These are phyloP conservation scores for Sesia bembeciformis DNA, from an alignment of 2,888 invertebrate genomes.

Conservation along the genomic window DNA sequence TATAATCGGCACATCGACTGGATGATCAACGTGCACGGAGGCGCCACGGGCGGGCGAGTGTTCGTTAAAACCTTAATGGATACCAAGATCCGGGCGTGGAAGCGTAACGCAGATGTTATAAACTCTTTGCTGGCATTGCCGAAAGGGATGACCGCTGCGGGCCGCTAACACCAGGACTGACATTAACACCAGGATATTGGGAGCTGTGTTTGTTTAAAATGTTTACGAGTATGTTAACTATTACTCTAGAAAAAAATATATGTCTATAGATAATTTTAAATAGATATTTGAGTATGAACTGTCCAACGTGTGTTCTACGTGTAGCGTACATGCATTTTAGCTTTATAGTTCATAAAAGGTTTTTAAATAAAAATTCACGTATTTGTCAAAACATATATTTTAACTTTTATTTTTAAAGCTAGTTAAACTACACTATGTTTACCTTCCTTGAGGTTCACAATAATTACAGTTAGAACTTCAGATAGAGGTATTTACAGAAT, in stretches of 20 bases:
- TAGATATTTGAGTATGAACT: no score
- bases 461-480: background rate
- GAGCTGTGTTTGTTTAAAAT: no score
- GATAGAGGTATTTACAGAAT: background rate
- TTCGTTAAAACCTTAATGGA: constrained; percentile 30
- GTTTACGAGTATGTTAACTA: no score
- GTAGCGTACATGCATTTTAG: no score
- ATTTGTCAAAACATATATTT: background rate
- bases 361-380: no score
- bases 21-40: constrained; percentile 35
- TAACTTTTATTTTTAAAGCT: background rate
- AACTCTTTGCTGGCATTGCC: constrained; percentile 85
- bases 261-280: no score
- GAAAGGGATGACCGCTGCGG: constrained; percentile 83
- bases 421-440: background rate
- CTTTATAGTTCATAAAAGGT: no score
- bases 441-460: background rate
- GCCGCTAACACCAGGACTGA: constrained; percentile 65
- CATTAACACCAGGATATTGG: no score
- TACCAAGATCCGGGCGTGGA: constrained; percentile 54
- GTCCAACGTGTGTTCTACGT: no score
- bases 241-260: no score
- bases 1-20: constrained; percentile 36
- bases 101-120: constrained; percentile 82
- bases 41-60: constrained; percentile 17